Evolutionary conservation across 2,888 invertebrate genomes (phyloP), one percentile per base, ranked within the genome.

Genomic region (Pyrochroa serraticornis): DNA sequence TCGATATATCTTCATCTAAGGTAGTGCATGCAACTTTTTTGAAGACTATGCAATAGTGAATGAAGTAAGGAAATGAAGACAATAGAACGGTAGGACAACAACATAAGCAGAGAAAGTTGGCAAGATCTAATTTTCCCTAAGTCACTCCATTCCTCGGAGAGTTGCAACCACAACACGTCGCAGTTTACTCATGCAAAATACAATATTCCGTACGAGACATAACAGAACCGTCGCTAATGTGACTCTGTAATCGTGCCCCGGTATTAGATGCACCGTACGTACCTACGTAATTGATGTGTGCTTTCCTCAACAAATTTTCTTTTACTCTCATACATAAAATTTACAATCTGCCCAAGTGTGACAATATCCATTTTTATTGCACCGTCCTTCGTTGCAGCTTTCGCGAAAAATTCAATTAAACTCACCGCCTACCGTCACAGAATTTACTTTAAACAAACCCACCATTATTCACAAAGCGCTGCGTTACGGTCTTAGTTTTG

Each of bases 81-180:
- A 66, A 62, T 63, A 61, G 59, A 51, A 61, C 61, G 64, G 63
- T 62, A 63, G 60, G 65, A 63, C 62, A 68, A 60, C 64, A 67
- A 63, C 62, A 54, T 60, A 62, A 56, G 61, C 54, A 65, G 66
- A 65, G 69, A 66, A 66, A 66, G 70, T 59, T 63, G 66, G 65
- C 64, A 67, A 67, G 70, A 72, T 71, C 72, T 72, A 72, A 72
- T 72, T 73, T 72, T 71, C 71, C 66, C 65, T 70, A 71, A 73
- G 73, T 71, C 73, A 70, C 68, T 70, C 60, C 63, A 60, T 63
- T 68, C 73, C 71, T 71, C 45, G 45, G 73, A 67, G 73, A 70
- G 64, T 64, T 63, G 65, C 64, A 71, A 68, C 71, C 72, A 66
- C 73, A 72, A 71, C 70, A 71, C 69, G 71, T 71, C 70, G 67